Base-by-base conservation (phyloP, 2,888 invertebrate species). In the Brachynemurus nebulosus region DNA sequence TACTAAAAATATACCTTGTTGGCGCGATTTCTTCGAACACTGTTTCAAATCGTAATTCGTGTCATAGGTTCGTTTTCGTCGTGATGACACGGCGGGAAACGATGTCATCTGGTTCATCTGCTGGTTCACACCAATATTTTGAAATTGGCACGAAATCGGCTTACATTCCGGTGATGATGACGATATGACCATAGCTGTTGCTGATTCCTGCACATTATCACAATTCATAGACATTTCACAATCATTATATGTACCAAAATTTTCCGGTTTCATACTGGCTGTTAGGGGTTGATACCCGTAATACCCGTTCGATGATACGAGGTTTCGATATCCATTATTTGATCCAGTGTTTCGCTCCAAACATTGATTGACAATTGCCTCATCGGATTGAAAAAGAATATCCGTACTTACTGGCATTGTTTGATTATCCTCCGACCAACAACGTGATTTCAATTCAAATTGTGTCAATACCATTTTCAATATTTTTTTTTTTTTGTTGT, bases 201-300 rank as follows among this genome's bases (percentile, higher is more conserved):
- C 37, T 19, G 27, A 12, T 11, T 40, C 42, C 42, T 42, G 42
- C 36, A 35, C 35, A 14, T 42, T 35, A 35, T 35, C 36, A 35
- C 42, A 21, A 35, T 42, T 34, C 19, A 35, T 21, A 35, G 42
- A 20, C 42, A 35, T 42, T 19, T 21, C 34, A 35, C 42, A 35
- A 34, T 42, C 42, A 35, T 25, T 25, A n/a, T n/a, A n/a, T 11
- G 16, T 11, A 37, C 12, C 12, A 3, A 35, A 42, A 35, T 14
- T 42, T 20, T 42, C 35, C 23, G 14, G 40, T 40, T 40, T 40
- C 17, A 27, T 27, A 16, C 17, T 27, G 9, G 42, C n/a, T n/a
- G 34, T 17, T 14, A 34, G 14, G 19, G 54, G 53, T 47, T 56
- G 54, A 47, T 54, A 57, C 25, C 57, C 57, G 40, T 57, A 57